Conservation (phyloP, 2,888 invertebrate species). For the Drosophila atroscutellata region DNA sequence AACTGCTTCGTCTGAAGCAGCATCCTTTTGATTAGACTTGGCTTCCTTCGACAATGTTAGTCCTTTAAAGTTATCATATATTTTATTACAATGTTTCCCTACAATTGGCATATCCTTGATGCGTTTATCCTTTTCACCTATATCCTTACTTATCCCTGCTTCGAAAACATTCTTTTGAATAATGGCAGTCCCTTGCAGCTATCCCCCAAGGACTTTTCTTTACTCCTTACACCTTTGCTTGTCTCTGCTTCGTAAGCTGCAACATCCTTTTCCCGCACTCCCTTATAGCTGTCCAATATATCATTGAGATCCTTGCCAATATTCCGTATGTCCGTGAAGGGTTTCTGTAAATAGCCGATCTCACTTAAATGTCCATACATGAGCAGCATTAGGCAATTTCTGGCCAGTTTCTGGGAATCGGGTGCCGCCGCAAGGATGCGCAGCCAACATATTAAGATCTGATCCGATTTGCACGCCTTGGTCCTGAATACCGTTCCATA, state of each 20-base stretch:
- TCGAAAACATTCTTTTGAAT: background rate
- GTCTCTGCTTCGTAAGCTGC: background rate
- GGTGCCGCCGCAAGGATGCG: constrained; percentile 29
- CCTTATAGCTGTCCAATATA: constrained; percentile 48
- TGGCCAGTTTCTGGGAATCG: constrained; percentile 41
- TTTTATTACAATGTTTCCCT: background rate
- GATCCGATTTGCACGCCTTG: constrained; percentile 36
- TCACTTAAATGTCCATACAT: constrained; percentile 59
- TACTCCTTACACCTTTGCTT: background rate
- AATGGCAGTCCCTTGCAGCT: background rate
- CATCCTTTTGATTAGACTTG: background rate
- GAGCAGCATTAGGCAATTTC: constrained; percentile 51
- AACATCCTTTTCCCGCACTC: constrained; percentile 11
- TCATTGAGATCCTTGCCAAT: constrained; percentile 43
- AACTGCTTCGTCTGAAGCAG: rapidly evolving
- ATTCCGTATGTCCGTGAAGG: constrained; percentile 52
- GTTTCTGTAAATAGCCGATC: constrained; percentile 40
- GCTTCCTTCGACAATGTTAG: background rate
- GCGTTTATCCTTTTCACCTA: background rate
- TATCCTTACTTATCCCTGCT: background rate
- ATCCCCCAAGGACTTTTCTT: no score
- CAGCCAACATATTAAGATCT: constrained; percentile 49
- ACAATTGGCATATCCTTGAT: background rate
- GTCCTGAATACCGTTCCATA: constrained; percentile 19
- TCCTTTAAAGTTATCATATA: background rate